Evolutionary conservation across 2,888 invertebrate genomes (phyloP).

Genomic region (Caenorhabditis doughertyi): DNA sequence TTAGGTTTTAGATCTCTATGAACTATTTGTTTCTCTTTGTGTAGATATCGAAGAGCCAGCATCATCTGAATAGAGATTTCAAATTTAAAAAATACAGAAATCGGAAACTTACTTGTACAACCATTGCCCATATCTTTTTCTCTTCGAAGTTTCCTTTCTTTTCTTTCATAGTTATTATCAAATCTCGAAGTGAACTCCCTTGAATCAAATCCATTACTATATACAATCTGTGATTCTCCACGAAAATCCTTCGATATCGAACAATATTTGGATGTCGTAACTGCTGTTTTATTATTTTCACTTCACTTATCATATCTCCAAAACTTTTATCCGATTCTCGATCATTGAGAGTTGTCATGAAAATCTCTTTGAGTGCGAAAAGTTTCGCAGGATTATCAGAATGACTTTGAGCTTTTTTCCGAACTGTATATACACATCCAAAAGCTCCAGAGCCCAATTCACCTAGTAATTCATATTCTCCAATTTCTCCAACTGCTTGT

Average conservation of each 20-base stretch:
- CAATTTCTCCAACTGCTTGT: slow-evolving; percentile 82
- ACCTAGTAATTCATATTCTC: slow-evolving; percentile 84
- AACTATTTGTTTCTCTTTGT: slow-evolving; percentile 84
- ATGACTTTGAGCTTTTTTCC: slow-evolving; percentile 78
- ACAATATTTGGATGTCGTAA: slow-evolving; percentile 84
- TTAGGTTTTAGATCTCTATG: slow-evolving; percentile 77
- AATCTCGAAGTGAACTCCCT: slow-evolving; percentile 84
- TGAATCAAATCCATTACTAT: slow-evolving; percentile 85
- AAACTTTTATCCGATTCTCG: slow-evolving; percentile 82
- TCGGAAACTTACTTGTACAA: slow-evolving; percentile 83
- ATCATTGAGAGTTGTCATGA: slow-evolving; percentile 70
- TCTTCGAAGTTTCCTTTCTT: slow-evolving; percentile 83
- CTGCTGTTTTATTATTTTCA: slow-evolving; percentile 84
- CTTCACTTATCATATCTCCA: slow-evolving; percentile 84
- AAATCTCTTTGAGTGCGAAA: slow-evolving; percentile 84
- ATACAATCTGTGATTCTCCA: slow-evolving; percentile 83
- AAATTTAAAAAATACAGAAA: too few species aligned
- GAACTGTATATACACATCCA: slow-evolving; percentile 84
- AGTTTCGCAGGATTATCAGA: slow-evolving; percentile 60
- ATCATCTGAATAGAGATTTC: slow-evolving; percentile 81
- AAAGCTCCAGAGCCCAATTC: slow-evolving; percentile 84
- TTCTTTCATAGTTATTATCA: slow-evolving; percentile 84
- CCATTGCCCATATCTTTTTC: slow-evolving; percentile 84
- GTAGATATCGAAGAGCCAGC: slow-evolving; percentile 84
- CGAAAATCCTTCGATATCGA: slow-evolving; percentile 84